Percentiles rank a stretch among this genome's conserved stretches.
Conservation (phyloP, 2,113 vertebrate species). For the Nerophis ophidion region DNA sequence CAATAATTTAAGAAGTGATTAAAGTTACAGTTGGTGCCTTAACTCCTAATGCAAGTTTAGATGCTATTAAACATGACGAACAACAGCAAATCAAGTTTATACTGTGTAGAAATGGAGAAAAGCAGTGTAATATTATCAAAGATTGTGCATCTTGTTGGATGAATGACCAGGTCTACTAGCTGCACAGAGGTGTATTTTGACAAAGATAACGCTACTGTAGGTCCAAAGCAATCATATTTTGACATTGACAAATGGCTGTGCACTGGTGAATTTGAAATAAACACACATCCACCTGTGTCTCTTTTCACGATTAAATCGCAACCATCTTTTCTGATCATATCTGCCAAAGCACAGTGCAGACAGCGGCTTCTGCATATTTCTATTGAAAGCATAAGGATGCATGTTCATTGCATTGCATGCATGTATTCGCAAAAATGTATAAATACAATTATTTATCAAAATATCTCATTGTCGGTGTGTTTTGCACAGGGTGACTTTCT, state of each 20-base stretch:
- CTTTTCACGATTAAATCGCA: constrained; percentile 98
- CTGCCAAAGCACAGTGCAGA: constrained; percentile 77
- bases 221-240: constrained; percentile 99
- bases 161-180: constrained; percentile 79
- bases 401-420: constrained; percentile 29
- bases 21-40: too few species aligned
- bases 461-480: background rate
- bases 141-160: constrained; percentile 57
- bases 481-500: background rate
- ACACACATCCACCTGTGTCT: constrained; percentile 99
- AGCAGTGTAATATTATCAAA: constrained; percentile 48
- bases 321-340: constrained; percentile 77
- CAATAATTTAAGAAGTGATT: too few species aligned
- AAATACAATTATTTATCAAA: background rate
- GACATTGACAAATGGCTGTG: constrained; percentile 99
- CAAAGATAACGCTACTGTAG: constrained; percentile 88
- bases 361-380: constrained; percentile 66
- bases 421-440: background rate
- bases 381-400: constrained; percentile 81
- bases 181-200: constrained; percentile 91
- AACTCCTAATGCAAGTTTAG: too few species aligned
- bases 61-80: too few species aligned
- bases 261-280: constrained; percentile 96
- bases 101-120: constrained; percentile 50
- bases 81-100: constrained; percentile 34